Evolutionary conservation across 2,113 vertebrate genomes (phyloP), one percentile per base, ranked within the genome.

Genomic region (Globicephala melas): DNA sequence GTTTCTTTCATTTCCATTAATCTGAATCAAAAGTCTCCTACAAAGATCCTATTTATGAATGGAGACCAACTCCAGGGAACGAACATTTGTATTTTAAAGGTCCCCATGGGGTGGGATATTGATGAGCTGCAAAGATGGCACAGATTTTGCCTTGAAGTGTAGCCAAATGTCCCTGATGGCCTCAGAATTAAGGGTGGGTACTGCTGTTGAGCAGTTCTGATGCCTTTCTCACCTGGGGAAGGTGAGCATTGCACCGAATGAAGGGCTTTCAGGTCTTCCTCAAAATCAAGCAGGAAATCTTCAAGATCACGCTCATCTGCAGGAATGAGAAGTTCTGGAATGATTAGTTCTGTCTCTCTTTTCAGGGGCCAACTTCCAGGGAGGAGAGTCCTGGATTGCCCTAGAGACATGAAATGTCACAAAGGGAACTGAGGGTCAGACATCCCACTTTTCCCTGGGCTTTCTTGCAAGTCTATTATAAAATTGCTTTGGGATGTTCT

Each of bases 181-280:
- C 63, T 81, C 33, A 6, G 82, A n/a, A 38, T 55, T 44, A 26
- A 6, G 1, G 47, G 41, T 21, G 26, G 15, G 31, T 17, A 13
- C 15, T 25, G 2, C 50, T 13, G n/a, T 70, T 26, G 28, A 55
- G 8, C 58, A 4, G 31, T 68, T 36, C 33, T 14, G 92, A 50
- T 2, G 13, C 83, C 93, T 87, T 89, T 82, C 97, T 94, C 98
- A 99, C 99, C 99, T 99, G 99, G 99, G 67, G 99, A 97, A 18
- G 99, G 99, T 76, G 99, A 99, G 93, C 99, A 99, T 25, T 99
- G 99, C 41, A 99, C 99, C 0, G 99, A 99, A 91, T 99, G 99
- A 55, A 99, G 99, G 83, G 98, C 98, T 98, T 99, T 99, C 77
- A 99, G 97, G 97, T 99, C 99, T 93, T 99, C 99, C 96, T 99